Base-by-base conservation (phyloP, 2,797 vertebrate species). In the Gallirallus australis region DNA sequence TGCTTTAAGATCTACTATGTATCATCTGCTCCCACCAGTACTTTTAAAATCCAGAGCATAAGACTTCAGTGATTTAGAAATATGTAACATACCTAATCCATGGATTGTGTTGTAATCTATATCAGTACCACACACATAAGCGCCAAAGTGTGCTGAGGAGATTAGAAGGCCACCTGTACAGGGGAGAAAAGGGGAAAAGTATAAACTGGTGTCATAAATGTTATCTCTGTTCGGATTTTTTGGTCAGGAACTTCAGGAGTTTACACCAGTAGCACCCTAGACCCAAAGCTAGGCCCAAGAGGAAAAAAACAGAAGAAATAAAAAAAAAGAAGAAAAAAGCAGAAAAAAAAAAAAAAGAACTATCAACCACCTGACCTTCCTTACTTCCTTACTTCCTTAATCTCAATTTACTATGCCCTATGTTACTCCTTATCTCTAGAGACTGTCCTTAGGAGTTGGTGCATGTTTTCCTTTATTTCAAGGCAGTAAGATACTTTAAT, bases 101-200 rank as follows among this genome's bases (percentile, higher is more conserved):
- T 99, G 99, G 90, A 99, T 98, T 65, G 99, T 99, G 97, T 99
- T 99, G 97, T 99, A 99, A 98, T 99, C 99, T 71, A 99, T 99
- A 95, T 99, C 99, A 72, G 99, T 98, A 89, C 99, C 99, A 94
- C 98, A 99, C 8, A 99, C 99, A 48, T 99, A 99, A 0, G 99
- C 99, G 87, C 99, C 99, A 90, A 99, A 99, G 96, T 99, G 99
- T 84, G 99, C 99, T 93, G 99, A 99, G 21, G 99, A 99, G 37
- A 99, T 98, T 82, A 99, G 97, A 90, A 99, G 98, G 91, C 99
- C 99, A 89, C 99, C 99, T 99, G 78, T 23, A 92, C 50, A 90
- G 54, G 12, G 71, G 31, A 96, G 53, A 90, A 76, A 89, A 59
- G 14, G 39, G 30, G 7, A 35, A 50, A 90, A 68, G 9, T 4